A percentile compares a stretch with the other conserved stretches of the same genome.
phyloP scores from a whole-genome alignment of 2,797 vertebrate genomes.

The Pyrocephalus nanus region DNA sequence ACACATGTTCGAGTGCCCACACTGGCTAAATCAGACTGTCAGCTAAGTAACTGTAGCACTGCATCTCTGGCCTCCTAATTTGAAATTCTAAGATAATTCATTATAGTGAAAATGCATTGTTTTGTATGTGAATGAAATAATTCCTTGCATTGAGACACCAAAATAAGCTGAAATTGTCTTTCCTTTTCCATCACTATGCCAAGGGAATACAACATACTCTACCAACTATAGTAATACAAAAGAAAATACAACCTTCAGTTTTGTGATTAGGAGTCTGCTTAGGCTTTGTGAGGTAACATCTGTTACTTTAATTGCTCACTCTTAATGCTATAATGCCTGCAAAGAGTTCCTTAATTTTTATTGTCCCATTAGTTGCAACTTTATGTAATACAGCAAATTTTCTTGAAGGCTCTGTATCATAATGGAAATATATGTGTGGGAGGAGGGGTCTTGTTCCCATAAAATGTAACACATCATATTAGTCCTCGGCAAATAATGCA shows the following conservation, averaged over 20 bases:
- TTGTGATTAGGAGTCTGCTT: conserved; percentile 15
- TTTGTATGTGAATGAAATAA: not conserved
- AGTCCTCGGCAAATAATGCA: not conserved
- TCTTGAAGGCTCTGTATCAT: not conserved
- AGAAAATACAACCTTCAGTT: not conserved
- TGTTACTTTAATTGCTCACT: conserved; percentile 45
- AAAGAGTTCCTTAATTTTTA: conserved; percentile 64
- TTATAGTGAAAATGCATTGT: not conserved
- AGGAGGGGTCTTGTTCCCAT: not conserved
- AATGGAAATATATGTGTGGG: not conserved
- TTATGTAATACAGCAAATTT: conserved; percentile 45
- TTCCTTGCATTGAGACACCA: not conserved
- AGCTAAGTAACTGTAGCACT: not conserved
- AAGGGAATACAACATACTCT: not conserved
- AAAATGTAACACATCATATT: not conserved
- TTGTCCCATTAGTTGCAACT: conserved; percentile 26
- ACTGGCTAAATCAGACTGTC: not conserved
- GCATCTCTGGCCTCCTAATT: not conserved
- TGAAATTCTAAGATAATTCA: not conserved
- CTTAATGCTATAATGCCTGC: conserved; percentile 1
- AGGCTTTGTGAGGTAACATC: conserved; percentile 19
- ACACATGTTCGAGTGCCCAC: not conserved
- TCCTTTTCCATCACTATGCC: not conserved
- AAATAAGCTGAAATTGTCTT: not conserved
- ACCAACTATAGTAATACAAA: not conserved